Conservation (phyloP, 1,140 invertebrate species). For the Diuraphis noxia region DNA sequence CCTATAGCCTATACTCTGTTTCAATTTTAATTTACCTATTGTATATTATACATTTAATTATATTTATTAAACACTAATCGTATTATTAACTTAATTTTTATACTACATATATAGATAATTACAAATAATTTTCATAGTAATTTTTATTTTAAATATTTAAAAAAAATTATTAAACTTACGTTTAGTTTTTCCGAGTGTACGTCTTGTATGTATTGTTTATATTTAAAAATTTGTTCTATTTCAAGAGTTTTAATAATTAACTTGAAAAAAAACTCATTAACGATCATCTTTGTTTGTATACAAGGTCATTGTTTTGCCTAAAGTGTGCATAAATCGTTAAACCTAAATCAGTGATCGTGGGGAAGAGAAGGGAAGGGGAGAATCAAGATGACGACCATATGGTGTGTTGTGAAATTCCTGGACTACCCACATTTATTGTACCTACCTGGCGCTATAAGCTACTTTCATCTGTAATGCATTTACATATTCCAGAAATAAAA, state of each 20-base stretch:
- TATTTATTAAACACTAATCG: not conserved
- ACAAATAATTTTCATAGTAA: not conserved
- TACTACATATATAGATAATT: not conserved
- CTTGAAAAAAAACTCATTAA: constrained; percentile 13
- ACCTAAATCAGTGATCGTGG: not conserved
- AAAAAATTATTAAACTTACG: not conserved
- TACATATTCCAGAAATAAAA: constrained; percentile 35
- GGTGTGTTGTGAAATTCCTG: constrained; percentile 52
- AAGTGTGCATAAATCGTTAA: constrained; percentile 39
- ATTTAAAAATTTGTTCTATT: not conserved
- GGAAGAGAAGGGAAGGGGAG: constrained; percentile 17
- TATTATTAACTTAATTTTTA: not conserved
- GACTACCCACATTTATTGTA: constrained; percentile 51
- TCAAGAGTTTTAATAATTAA: not conserved
- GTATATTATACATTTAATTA: no score
- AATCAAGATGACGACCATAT: constrained; percentile 46
- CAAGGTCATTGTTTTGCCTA: constrained; percentile 34
- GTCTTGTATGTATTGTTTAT: not conserved
- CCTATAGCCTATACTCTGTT: no score
- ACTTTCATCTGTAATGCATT: constrained; percentile 45
- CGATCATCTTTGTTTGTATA: constrained; percentile 7
- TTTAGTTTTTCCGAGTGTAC: not conserved
- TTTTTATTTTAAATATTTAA: not conserved
- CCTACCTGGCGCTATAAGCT: constrained; percentile 44
- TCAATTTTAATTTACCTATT: not conserved